Evolutionary conservation across 2,113 vertebrate genomes (phyloP), one percentile per base, ranked within the genome.

Genomic region (Nematolebias whitei): DNA sequence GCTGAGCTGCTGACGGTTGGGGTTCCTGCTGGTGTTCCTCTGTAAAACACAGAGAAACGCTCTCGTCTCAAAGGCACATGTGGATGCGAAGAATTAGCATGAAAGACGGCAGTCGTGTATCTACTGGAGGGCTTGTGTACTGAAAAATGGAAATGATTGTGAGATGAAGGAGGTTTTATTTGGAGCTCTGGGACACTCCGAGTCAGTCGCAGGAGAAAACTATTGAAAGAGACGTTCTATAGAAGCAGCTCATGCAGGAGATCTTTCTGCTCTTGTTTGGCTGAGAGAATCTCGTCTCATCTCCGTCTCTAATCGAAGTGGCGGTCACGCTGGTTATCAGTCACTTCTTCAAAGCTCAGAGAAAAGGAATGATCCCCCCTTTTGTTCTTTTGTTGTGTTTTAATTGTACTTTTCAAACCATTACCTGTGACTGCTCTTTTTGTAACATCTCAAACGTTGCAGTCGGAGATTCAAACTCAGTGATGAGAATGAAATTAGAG

Each of bases 1-100:
- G 85, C 71, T 19, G 72, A 70, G 60, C 7, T 50, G 74, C 49
- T 29, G 70, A 59, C 73, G 59, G 76, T 62, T 70, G 38, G 66
- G 52, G 20, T 70, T 52, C 63, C 72, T 57, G 63, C 66, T n/a
- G n/a, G n/a, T n/a, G n/a, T n/a, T n/a, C n/a, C n/a, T n/a, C n/a
- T n/a, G n/a, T 47, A n/a, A 48, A 29, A 47, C 20, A 57, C 53
- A 41, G 39, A 26, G 29, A 35, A 5, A 54, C 20, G 35, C 12
- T 20, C 20, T 49, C 15, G 18, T 22, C 24, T 61, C 20, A 40
- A 39, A 59, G 41, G 10, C 44, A 40, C 24, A 51, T 3, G 22
- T 39, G 19, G 0, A 23, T 51, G 47, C 56, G 12, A 57, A 54
- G 60, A 66, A 66, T 73, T 35, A 61, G 61, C 53, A 52, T 47